These are phyloP conservation scores for Danio choprae DNA, from an alignment of 2,797 vertebrate genomes.

Conservation along the genomic window DNA sequence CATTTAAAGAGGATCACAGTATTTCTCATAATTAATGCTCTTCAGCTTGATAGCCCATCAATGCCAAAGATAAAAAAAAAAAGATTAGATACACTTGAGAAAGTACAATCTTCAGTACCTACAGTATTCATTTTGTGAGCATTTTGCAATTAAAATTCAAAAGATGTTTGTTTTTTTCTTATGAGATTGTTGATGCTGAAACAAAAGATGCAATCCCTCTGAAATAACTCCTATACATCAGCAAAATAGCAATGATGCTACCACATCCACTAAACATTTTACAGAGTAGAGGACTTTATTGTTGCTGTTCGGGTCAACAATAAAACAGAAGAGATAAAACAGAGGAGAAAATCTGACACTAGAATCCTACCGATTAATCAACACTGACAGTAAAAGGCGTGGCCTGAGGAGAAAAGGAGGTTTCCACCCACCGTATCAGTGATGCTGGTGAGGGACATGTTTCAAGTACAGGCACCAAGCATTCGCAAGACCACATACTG, in stretches of 20 bases:
- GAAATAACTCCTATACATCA: not conserved
- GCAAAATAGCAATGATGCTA: conserved; percentile 3
- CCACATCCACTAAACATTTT: not conserved
- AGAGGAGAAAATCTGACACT: conserved; percentile 59
- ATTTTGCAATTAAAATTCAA: not conserved
- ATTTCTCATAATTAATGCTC: conserved; percentile 37
- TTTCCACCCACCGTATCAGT: conserved; percentile 60
- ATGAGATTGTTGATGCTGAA: not conserved
- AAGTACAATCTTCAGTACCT: not conserved
- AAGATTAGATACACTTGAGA: conserved; percentile 26
- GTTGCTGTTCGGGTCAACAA: conserved; percentile 13
- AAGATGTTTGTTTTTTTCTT: not conserved
- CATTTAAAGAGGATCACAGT: conserved; percentile 30
- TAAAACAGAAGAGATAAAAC: conserved; percentile 27
- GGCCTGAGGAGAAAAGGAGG: conserved; percentile 65
- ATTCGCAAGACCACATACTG: conserved; percentile 54
- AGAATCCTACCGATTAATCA: conserved; percentile 70
- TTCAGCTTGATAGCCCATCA: conserved; percentile 14
- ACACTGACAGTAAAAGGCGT: conserved; percentile 70
- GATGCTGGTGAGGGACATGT: conserved; percentile 56
- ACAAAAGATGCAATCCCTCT: not conserved
- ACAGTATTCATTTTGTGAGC: not conserved
- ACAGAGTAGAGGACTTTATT: not conserved
- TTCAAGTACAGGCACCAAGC: conserved; percentile 64
- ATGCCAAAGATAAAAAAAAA: conserved; percentile 20